Percentiles rank a stretch among this genome's conserved stretches.
Conservation (phyloP, 2,113 vertebrate genomes). For the Agapornis roseicollis region DNA sequence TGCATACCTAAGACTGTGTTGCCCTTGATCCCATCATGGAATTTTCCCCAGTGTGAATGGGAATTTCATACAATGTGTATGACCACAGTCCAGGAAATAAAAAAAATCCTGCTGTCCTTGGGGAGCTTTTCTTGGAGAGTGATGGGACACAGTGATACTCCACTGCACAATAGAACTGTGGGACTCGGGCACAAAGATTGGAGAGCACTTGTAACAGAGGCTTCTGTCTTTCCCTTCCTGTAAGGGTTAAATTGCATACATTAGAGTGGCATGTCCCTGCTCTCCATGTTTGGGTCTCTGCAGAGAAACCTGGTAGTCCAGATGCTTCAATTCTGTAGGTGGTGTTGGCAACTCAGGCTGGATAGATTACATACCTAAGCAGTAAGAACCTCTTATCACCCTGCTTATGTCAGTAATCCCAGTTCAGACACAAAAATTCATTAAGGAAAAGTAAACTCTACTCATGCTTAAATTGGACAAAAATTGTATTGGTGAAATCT, state of each 20-base stretch:
- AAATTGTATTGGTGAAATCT: background rate
- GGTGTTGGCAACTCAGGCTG: background rate
- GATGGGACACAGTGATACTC: background rate
- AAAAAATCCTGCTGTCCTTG: background rate
- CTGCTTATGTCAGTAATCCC: background rate
- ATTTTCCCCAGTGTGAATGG: background rate
- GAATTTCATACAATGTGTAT: background rate
- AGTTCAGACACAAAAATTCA: background rate
- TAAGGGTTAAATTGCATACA: background rate
- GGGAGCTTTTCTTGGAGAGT: background rate
- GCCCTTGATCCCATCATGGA: background rate
- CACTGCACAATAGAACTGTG: background rate
- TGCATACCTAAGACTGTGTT: constrained; percentile 4
- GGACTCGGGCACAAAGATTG: background rate
- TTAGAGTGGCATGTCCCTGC: background rate
- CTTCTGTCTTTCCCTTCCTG: background rate
- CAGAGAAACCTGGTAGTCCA: background rate
- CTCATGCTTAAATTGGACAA: background rate
- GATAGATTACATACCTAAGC: background rate
- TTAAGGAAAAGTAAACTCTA: background rate
- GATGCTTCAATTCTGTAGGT: background rate
- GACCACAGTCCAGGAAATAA: background rate
- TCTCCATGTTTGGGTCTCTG: background rate
- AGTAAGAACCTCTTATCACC: background rate
- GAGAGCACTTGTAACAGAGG: background rate